Conservation (phyloP, 2,797 vertebrate species). For the Borostomias antarcticus region DNA sequence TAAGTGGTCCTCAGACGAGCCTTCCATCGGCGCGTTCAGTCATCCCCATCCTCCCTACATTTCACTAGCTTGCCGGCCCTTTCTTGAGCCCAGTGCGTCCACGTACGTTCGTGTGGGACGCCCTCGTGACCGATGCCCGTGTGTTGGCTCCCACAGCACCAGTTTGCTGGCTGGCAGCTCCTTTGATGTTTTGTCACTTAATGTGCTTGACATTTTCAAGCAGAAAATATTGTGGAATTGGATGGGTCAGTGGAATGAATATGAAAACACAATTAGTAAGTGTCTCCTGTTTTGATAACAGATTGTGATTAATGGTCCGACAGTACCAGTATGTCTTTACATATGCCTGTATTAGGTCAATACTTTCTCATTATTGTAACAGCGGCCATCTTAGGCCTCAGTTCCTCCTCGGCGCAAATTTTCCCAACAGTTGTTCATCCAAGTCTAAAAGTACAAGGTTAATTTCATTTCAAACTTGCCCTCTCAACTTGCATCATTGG, state of each 20-base stretch:
- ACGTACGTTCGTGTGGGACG: too few relatives aligned
- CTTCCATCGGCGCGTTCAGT: too few relatives aligned
- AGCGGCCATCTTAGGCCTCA: slow-evolving; percentile 33
- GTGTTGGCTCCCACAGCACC: too few relatives aligned
- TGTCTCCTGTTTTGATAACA: not conserved
- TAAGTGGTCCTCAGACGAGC: too few relatives aligned
- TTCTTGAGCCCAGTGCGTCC: not conserved
- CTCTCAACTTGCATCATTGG: slow-evolving; percentile 20
- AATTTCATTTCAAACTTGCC: slow-evolving; percentile 18
- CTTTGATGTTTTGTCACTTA: too few relatives aligned
- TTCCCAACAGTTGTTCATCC: slow-evolving; percentile 19
- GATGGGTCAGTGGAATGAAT: too few relatives aligned
- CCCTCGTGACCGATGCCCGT: too few relatives aligned
- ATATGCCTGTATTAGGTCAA: slow-evolving; percentile 38
- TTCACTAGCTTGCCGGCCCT: too few relatives aligned
- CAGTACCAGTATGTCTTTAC: slow-evolving; percentile 5
- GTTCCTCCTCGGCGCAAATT: slow-evolving; percentile 31
- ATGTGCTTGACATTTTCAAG: not conserved
- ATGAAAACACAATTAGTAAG: too few relatives aligned
- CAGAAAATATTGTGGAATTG: too few relatives aligned
- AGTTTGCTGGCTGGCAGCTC: too few relatives aligned
- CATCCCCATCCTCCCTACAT: too few relatives aligned
- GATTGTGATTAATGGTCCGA: not conserved
- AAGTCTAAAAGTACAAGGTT: slow-evolving; percentile 18
- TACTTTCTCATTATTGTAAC: slow-evolving; percentile 46